Conservation (phyloP, 1,140 invertebrate species). For the Phymorhynchus buccinoides region DNA sequence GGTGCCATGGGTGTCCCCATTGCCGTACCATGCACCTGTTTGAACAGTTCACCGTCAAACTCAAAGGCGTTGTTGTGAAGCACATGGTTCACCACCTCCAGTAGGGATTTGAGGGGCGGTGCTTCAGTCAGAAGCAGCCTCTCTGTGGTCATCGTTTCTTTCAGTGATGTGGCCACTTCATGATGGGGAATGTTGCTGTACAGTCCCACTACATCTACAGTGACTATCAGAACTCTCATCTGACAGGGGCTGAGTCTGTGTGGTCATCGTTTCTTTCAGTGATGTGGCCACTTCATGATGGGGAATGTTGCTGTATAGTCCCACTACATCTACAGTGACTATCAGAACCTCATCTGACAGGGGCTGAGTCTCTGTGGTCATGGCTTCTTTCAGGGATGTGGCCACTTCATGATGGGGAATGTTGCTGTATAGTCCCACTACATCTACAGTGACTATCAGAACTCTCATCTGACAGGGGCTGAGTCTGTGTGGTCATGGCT, state of each 20-base stretch:
- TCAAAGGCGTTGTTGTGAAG: neutral
- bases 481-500: neutral
- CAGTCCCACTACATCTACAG: neutral
- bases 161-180: neutral
- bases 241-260: too few relatives aligned
- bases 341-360: too few relatives aligned
- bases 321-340: too few relatives aligned
- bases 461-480: neutral
- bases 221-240: neutral
- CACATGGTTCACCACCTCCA: neutral
- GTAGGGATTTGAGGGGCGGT: neutral
- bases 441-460: neutral
- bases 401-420: neutral
- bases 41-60: neutral
- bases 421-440: neutral
- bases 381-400: neutral
- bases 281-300: too few relatives aligned
- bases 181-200: neutral
- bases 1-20: neutral
- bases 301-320: too few relatives aligned
- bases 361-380: neutral
- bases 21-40: neutral
- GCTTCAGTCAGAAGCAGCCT: neutral
- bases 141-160: neutral
- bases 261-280: too few relatives aligned